Evolutionary conservation across 2,797 vertebrate genomes (phyloP).

Genomic region (Cuniculus paca): DNA sequence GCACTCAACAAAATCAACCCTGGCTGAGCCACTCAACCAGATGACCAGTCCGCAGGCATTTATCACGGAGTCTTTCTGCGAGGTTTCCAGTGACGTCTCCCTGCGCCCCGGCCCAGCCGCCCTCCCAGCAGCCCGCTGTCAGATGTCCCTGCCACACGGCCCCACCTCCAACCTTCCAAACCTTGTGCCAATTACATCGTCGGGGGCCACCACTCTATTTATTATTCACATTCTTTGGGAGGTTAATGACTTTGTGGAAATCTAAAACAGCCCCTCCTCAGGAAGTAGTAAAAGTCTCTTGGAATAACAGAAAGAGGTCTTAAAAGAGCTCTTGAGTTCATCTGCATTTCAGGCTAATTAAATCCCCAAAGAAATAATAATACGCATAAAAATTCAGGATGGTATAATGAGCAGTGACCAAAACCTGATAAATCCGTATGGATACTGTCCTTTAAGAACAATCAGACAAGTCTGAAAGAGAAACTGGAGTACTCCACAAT

Average conservation of each 20-base stretch:
- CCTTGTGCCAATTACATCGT: not conserved
- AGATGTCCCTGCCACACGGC: not conserved
- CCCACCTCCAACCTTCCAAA: not conserved
- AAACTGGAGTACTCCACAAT: not conserved
- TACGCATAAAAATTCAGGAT: slow-evolving; percentile 31
- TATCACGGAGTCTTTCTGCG: not conserved
- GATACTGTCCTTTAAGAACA: not conserved
- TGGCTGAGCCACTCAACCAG: not conserved
- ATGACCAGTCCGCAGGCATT: not conserved
- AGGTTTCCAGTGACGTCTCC: not conserved
- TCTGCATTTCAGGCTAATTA: slow-evolving; percentile 49
- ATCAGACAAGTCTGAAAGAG: not conserved
- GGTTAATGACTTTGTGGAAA: slow-evolving; percentile 62
- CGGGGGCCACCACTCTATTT: not conserved
- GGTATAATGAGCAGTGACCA: slow-evolving; percentile 43
- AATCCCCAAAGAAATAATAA: slow-evolving; percentile 16
- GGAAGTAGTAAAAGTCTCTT: slow-evolving; percentile 49
- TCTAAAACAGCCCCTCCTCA: slow-evolving; percentile 52
- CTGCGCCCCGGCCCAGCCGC: not conserved
- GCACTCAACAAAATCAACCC: not conserved
- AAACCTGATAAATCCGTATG: slow-evolving; percentile 31
- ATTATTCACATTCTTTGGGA: slow-evolving; percentile 64
- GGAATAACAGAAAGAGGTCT: slow-evolving; percentile 60
- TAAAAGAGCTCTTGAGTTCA: slow-evolving; percentile 55
- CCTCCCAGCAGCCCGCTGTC: not conserved